Evolutionary conservation across 1,140 invertebrate species (phyloP).

Genomic region (Pseudomyrmex pallidus): DNA sequence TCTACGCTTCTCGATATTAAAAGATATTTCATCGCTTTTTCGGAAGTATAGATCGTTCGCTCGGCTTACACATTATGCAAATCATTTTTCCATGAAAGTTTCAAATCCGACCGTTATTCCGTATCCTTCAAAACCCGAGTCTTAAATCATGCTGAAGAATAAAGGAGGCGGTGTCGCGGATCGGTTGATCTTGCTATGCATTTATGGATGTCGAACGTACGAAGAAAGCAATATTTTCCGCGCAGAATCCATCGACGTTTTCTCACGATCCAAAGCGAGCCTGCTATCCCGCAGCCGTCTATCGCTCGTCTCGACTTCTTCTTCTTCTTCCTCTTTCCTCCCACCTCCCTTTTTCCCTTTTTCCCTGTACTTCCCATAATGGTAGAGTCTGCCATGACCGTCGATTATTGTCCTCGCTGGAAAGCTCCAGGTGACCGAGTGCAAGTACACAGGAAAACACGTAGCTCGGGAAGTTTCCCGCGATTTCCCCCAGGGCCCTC

Average conservation of each 20-base stretch:
- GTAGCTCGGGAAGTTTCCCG: slow-evolving; percentile 63
- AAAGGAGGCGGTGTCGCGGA: slow-evolving; percentile 55
- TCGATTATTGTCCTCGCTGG: slow-evolving; percentile 62
- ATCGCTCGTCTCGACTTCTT: neutral
- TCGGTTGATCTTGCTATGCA: slow-evolving; percentile 70
- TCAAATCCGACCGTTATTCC: slow-evolving; percentile 53
- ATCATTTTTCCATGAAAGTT: slow-evolving; percentile 54
- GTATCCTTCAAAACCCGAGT: slow-evolving; percentile 30
- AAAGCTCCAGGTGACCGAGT: slow-evolving; percentile 17
- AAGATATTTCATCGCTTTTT: neutral
- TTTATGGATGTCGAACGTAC: slow-evolving; percentile 73
- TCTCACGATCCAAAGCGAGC: neutral
- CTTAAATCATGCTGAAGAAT: slow-evolving; percentile 63
- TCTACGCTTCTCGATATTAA: neutral
- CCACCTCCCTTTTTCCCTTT: slow-evolving; percentile 1
- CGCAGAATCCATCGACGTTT: slow-evolving; percentile 56
- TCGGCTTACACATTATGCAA: slow-evolving; percentile 45
- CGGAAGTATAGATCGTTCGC: neutral
- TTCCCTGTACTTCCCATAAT: slow-evolving; percentile 57
- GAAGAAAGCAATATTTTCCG: slow-evolving; percentile 50
- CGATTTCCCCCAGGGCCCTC: slow-evolving; percentile 72
- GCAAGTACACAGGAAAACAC: slow-evolving; percentile 53
- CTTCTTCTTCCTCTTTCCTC: too few relatives aligned
- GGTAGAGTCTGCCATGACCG: slow-evolving; percentile 63
- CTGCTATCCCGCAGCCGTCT: slow-evolving; percentile 25